Base-by-base conservation (phyloP, 2,888 invertebrate genomes). In the Cetonia aurata region DNA sequence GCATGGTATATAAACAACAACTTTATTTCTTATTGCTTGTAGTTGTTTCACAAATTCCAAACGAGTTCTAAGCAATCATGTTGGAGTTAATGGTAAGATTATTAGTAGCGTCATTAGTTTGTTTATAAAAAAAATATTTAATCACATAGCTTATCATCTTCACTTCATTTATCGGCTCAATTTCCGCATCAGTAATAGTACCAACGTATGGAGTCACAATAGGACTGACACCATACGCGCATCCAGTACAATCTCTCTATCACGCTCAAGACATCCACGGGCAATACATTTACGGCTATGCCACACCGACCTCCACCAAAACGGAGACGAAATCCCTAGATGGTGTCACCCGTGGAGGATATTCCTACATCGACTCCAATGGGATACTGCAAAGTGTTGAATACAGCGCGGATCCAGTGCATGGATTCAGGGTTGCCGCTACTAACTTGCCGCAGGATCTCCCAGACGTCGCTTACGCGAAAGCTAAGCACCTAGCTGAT, bases 291-390 rank as follows among this genome's bases (percentile, higher is more conserved):
- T 89, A 89, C 79, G 90, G 90, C 25, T 91, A 91, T 81, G 84
- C 88, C 13, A 91, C 90, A 71, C 91, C 90, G 57, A 88, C 89
- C 56, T 89, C 89, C 73, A 87, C 90, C 74, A 91, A 90, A 81
- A 87, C 88, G 53, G 92, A 92, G 82, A 85, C 88, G 0, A 87
- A 89, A 72, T 85, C 87, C 2, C 84, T 87, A 69, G 89, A 90
- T 79, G 91, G 91, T 19, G 87, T 89, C 12, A 90, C 90, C 3
- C 86, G 88, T 44, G 91, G 91, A 41, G 89, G 89, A 55, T 92
- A 92, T 79, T 90, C 90, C 65, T 92, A 92, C 80, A 87, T 92
- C 67, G 92, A 92, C 80, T 88, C 89, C 25, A 86, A 90, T 77
- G 90, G 91, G 1, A 84, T 88, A 66, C 83, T 90, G 6, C 91